phyloP scores from a whole-genome alignment of 2,797 vertebrate species.

The Choloepus didactylus region DNA sequence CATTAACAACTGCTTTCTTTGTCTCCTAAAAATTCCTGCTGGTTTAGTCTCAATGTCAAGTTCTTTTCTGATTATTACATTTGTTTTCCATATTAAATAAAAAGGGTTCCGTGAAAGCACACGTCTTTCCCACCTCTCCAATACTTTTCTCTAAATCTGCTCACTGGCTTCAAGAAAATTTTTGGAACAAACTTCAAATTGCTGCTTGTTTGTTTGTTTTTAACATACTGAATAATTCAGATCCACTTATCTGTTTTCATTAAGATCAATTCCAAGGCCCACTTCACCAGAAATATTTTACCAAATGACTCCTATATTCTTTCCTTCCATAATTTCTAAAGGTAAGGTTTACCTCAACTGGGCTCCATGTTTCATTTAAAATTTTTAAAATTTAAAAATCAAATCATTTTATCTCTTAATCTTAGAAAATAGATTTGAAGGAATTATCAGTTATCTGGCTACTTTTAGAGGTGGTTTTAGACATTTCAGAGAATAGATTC shows the following conservation, averaged over 20 bases:
- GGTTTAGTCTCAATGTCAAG: not conserved
- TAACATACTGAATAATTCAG: not conserved
- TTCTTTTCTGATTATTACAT: constrained; percentile 43
- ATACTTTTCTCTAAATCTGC: constrained; percentile 17
- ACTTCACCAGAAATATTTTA: constrained; percentile 59
- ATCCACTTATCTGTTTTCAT: constrained; percentile 27
- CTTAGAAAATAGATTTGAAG: constrained; percentile 27
- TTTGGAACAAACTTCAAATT: constrained; percentile 52
- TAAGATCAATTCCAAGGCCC: constrained; percentile 45
- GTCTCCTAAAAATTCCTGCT: constrained; percentile 44
- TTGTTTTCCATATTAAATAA: constrained; percentile 7
- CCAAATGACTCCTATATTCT: not conserved
- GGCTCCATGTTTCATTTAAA: not conserved
- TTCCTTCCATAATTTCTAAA: constrained; percentile 60
- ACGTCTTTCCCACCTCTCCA: not conserved
- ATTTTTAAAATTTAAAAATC: constrained; percentile 13
- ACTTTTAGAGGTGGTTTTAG: not conserved
- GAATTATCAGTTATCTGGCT: constrained; percentile 60
- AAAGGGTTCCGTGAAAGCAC: constrained; percentile 37
- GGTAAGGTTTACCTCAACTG: constrained; percentile 5
- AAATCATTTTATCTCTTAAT: constrained; percentile 59
- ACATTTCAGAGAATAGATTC: constrained; percentile 31
- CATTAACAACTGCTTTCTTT: constrained; percentile 55
- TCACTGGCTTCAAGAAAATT: constrained; percentile 42
- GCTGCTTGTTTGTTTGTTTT: too few relatives aligned